Evolutionary conservation across 1,140 invertebrate genomes (phyloP).

Genomic region (Halictus rubicundus): DNA sequence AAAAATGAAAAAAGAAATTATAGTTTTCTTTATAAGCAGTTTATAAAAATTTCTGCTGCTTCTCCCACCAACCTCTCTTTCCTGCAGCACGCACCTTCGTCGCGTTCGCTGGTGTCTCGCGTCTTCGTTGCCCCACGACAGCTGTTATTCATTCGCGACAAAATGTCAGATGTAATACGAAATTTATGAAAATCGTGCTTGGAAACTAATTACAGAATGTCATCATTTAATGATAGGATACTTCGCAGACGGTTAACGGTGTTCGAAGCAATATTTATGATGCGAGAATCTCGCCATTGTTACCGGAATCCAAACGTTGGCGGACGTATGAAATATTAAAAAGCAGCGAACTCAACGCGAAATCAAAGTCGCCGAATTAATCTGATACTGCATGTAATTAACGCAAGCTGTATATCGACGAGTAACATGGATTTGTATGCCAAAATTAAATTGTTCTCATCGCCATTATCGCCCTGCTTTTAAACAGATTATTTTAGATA

Average conservation of each 20-base stretch:
- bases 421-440: slow-evolving; percentile 9
- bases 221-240: not conserved
- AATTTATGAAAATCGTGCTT: not conserved
- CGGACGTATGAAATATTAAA: slow-evolving; percentile 6
- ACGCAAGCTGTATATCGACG: not conserved
- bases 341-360: slow-evolving; percentile 2
- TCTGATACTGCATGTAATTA: slow-evolving; percentile 20
- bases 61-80: too few relatives aligned
- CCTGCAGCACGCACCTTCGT: too few relatives aligned
- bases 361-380: slow-evolving; percentile 26
- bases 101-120: too few relatives aligned
- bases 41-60: too few relatives aligned
- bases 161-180: not conserved
- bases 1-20: too few relatives aligned
- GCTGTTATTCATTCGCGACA: not conserved
- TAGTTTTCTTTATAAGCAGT: too few relatives aligned
- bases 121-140: too few relatives aligned
- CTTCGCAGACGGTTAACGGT: not conserved
- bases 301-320: not conserved
- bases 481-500: slow-evolving; percentile 10
- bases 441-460: slow-evolving; percentile 31
- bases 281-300: not conserved
- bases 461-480: slow-evolving; percentile 22
- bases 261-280: not conserved
- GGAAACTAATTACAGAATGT: not conserved